Base-by-base conservation (phyloP, 2,797 vertebrate genomes). In the Triplophysa bombifrons region DNA sequence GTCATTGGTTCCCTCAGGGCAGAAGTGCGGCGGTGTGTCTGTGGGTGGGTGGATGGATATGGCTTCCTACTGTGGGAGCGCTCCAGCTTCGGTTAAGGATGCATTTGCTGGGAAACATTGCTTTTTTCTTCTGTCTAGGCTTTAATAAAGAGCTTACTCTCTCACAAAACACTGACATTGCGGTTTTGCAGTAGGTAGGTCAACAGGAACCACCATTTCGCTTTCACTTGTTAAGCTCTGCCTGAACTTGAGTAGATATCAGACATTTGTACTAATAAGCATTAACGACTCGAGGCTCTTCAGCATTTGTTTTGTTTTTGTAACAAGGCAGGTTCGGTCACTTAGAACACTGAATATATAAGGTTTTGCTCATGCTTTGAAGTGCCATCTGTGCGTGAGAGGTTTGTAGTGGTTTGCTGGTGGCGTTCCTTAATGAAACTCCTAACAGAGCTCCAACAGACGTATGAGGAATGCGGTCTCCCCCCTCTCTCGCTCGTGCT, bases 91-190 rank as follows among this genome's bases (percentile, higher is more conserved):
- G 58, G 84, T 69, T 83, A 72, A 79, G 70, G 68, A 70, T 83
- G 68, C 69, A 73, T 51, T 51, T 25, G 65, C 63, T 83, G 76
- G 79, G 83, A 82, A 83, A 64, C 67, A 6, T 76, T 27, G 78
- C 72, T 55, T 61, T 50, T 27, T 74, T 72, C 44, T 55, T 67
- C 67, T 44, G 25, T 68, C 50, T 75, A 41, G 30, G 44, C 4
- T 64, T 76, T 76, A 74, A 79, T 22, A 25, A 74, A 22, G 30
- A 70, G 51, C 51, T 74, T 19, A 73, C 44, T 72, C 19, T 77
- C 72, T 46, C 66, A 78, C 88, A 92, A 92, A 93, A 88, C 85
- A 89, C 91, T 89, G 90, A 91, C 88, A 89, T 79, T 81, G 90
- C 88, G 80, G 78, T 92, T 79, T 90, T 90, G 87, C 88, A 89